Conservation (phyloP, 2,797 vertebrate genomes). For the Myripristis jacobus region DNA sequence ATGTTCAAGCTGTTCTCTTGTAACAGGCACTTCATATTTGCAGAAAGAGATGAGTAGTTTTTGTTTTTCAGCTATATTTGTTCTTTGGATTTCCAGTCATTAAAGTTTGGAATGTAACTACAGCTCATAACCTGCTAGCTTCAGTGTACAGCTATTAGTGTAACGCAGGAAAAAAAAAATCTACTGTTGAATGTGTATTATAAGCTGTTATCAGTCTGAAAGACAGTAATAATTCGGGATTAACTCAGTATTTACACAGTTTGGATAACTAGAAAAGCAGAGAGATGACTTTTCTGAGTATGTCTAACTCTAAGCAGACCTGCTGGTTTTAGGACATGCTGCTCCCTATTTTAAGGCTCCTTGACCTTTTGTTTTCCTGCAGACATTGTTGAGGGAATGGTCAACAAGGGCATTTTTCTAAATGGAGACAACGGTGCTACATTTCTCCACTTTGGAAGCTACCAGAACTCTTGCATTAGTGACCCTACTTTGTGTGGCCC, state of each 20-base stretch:
- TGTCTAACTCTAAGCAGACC: not conserved
- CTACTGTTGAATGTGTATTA: constrained; percentile 5
- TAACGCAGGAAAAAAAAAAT: not conserved
- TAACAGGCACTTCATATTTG: constrained; percentile 1
- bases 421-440: constrained; percentile 87
- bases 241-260: not conserved
- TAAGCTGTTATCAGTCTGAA: constrained; percentile 8
- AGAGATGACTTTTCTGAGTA: not conserved
- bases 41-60: constrained; percentile 9
- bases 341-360: constrained; percentile 9
- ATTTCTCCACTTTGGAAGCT: constrained; percentile 91
- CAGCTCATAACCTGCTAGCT: not conserved
- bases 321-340: not conserved
- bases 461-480: constrained; percentile 92
- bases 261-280: constrained; percentile 12
- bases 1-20: constrained; percentile 6
- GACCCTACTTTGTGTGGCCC: constrained; percentile 91
- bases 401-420: constrained; percentile 92
- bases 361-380: constrained; percentile 42
- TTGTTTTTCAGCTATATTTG: constrained; percentile 9
- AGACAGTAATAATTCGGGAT: constrained; percentile 8
- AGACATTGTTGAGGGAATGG: constrained; percentile 97
- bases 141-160: not conserved
- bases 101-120: not conserved
- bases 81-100: not conserved